Evolutionary conservation across 2,797 vertebrate genomes (phyloP), one percentile per base, ranked within the genome.

Genomic region (Trematomus bernacchii): DNA sequence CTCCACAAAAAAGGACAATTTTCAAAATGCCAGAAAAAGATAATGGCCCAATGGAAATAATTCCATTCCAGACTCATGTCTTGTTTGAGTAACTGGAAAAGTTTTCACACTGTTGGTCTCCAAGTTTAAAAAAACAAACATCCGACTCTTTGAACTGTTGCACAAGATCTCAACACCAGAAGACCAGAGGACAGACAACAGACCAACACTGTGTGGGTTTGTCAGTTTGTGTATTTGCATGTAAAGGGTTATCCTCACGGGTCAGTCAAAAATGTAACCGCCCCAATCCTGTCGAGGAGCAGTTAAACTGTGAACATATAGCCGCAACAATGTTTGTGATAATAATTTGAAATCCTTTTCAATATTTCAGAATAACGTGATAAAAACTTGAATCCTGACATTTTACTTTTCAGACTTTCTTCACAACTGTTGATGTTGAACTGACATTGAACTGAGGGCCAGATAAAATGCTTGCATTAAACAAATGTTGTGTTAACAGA

Each of bases 101-200:
- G 57, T 77, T 77, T 82, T 82, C 67, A 75, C 58, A 47, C 60
- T 65, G 72, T 72, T 63, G 16, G 73, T 69, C 75, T 37, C 55
- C 30, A 62, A 52, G 48, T 62, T 37, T 71, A 71, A 69, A 77
- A 79, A 71, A 82, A 78, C 77, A 86, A 85, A 86, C 66, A 79
- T 77, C 51, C 3, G 18, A 70, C 69, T 71, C 77, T 81, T 76
- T 83, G 69, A 85, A 82, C 65, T 64, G 63, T 30, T 6, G 66
- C 64, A 70, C 33, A 61, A 76, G 57, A 75, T 75, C 55, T 77
- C 23, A 53, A 68, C 57, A 60, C 21, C 64, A 51, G 80, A 79
- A 79, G 4, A 78, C 66, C 40, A 4, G 48, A 77, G 62, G 46
- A 84, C 71, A 44, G 60, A 72, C 43, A 73, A 62, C 57, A 40